Percentiles rank a stretch among this genome's conserved stretches.
phyloP scores from a whole-genome alignment of 2,113 vertebrate species.

The Prochilodus magdalenae region DNA sequence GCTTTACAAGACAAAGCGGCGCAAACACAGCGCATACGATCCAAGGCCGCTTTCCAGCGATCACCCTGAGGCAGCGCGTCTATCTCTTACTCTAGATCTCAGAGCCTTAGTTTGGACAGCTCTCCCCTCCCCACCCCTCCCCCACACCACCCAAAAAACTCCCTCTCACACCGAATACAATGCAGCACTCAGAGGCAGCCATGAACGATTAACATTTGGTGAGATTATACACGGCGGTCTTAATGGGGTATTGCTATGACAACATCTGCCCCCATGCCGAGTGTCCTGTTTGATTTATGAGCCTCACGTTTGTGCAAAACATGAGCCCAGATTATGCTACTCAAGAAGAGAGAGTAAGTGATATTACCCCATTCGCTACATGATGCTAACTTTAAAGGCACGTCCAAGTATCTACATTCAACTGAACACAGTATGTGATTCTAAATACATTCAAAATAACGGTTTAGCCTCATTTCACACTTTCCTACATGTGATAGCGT shows the following conservation, averaged over 20 bases:
- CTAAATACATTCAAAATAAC: background rate
- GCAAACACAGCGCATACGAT: background rate
- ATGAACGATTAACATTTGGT: conserved; percentile 20
- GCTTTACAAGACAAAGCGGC: background rate
- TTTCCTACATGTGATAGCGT: no score
- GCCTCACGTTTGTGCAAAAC: conserved; percentile 22
- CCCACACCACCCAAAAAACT: background rate
- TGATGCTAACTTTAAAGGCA: background rate
- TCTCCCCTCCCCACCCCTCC: background rate
- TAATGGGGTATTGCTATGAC: conserved; percentile 34
- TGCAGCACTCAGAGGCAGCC: conserved; percentile 20
- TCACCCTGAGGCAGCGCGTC: background rate
- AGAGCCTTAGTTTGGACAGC: background rate
- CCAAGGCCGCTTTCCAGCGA: background rate
- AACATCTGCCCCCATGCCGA: conserved; percentile 32
- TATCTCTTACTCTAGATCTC: background rate
- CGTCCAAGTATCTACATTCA: background rate
- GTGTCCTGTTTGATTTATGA: conserved; percentile 35
- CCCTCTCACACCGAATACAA: conserved; percentile 25
- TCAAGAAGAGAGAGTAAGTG: background rate
- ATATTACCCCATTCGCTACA: background rate
- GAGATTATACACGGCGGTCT: conserved; percentile 8
- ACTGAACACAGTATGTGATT: background rate
- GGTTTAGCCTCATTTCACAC: no score
- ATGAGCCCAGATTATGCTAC: conserved; percentile 3